Conservation (phyloP, 30 jellyfish, hydroid and myxozoan species). For the Hydra vulgaris region DNA sequence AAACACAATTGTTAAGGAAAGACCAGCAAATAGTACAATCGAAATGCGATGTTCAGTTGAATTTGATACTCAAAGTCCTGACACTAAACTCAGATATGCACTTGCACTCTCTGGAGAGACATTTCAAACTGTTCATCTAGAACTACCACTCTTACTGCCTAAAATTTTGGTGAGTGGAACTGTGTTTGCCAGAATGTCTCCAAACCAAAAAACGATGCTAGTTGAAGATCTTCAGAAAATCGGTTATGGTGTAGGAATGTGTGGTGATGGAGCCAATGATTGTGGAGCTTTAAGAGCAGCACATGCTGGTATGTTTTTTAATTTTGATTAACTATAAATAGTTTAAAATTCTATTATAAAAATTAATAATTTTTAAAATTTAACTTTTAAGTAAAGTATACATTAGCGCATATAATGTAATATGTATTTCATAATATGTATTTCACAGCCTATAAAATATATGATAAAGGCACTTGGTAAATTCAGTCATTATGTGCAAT, state of each 20-base stretch:
- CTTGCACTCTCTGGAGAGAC: slow-evolving; percentile 20
- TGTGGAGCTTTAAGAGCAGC: slow-evolving; percentile 61
- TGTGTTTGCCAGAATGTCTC: slow-evolving; percentile 50
- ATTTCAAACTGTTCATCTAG: not conserved
- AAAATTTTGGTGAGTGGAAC: slow-evolving; percentile 10
- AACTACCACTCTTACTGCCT: not conserved
- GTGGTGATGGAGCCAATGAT: slow-evolving; percentile 74
- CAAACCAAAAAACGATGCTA: slow-evolving; percentile 42
- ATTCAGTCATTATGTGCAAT: too few relatives aligned
- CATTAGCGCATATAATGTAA: too few relatives aligned
- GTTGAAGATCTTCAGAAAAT: slow-evolving; percentile 27
- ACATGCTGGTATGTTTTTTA: slow-evolving; percentile 25
- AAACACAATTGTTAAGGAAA: too few relatives aligned
- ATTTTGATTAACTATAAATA: too few relatives aligned
- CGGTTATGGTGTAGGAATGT: slow-evolving; percentile 51
- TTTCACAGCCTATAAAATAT: too few relatives aligned
- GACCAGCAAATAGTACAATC: too few relatives aligned
- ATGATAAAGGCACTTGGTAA: too few relatives aligned
- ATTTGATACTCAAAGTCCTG: not conserved
- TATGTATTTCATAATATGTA: too few relatives aligned
- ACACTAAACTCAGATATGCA: not conserved
- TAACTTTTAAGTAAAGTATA: too few relatives aligned
- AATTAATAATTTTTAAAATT: too few relatives aligned
- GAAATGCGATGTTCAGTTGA: too few relatives aligned
- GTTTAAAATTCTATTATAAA: too few relatives aligned